phyloP scores from a whole-genome alignment of 1,140 invertebrate species.

The Gryllus bimaculatus region DNA sequence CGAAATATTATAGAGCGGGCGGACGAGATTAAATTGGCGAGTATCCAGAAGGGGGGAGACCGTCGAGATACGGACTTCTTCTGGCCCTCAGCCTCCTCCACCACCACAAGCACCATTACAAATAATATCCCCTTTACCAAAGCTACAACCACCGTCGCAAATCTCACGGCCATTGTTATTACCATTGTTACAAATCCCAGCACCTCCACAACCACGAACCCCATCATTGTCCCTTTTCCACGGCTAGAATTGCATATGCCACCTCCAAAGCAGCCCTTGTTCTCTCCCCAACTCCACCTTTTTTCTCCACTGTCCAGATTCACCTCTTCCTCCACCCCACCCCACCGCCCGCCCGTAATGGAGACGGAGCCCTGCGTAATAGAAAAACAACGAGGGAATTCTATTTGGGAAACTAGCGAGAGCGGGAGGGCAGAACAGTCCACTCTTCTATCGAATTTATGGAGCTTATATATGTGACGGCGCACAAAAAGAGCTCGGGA shows the following conservation, averaged over 20 bases:
- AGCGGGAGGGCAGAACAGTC: not conserved
- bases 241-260: no score
- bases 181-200: no score
- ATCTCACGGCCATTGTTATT: no score
- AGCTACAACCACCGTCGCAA: no score
- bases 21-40: not conserved
- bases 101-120: no score
- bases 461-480: not conserved
- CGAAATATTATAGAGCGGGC: not conserved
- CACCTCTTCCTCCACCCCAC: not conserved
- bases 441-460: not conserved
- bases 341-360: not conserved
- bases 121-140: no score
- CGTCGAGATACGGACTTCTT: not conserved
- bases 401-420: not conserved
- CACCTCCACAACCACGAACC: no score
- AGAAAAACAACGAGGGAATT: constrained; percentile 3
- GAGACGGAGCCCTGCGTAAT: not conserved
- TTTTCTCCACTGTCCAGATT: no score
- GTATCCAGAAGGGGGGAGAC: not conserved
- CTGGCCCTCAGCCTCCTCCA: not conserved
- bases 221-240: no score
- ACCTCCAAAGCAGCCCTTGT: no score
- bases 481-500: not conserved
- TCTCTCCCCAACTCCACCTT: no score